A percentile compares a stretch with the other conserved stretches of the same genome.
phyloP scores from a whole-genome alignment of 2,888 invertebrate genomes.

The Pseudococcus jackbeardsleyi region DNA sequence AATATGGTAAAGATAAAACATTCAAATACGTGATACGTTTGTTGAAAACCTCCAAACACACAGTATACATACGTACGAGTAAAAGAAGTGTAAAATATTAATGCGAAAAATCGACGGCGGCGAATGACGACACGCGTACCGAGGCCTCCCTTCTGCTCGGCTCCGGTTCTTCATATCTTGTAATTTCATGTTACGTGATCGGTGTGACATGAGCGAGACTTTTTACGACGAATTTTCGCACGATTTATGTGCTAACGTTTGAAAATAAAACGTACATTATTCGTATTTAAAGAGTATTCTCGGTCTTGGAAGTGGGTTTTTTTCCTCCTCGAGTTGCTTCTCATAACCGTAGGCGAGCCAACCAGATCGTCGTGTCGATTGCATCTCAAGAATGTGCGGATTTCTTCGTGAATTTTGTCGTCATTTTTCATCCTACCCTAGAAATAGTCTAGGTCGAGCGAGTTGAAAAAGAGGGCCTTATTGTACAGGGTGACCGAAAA shows the following conservation, averaged over 20 bases:
- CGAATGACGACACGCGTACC: slow-evolving; percentile 11
- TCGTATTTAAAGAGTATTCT: slow-evolving; percentile 29
- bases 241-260: slow-evolving; percentile 1
- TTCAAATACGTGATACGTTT: slow-evolving; percentile 58
- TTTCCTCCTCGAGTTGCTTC: not conserved
- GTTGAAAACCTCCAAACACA: slow-evolving; percentile 44
- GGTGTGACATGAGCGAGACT: not conserved
- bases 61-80: not conserved
- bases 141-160: not conserved
- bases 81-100: slow-evolving; percentile 43
- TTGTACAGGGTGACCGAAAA: no score
- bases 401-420: not conserved
- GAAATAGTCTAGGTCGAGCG: not conserved
- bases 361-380: not conserved
- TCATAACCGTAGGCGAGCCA: not conserved
- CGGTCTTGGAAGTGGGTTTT: not conserved
- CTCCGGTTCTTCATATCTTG: slow-evolving; percentile 13
- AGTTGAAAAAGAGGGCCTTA: not conserved
- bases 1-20: slow-evolving; percentile 53
- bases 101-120: slow-evolving; percentile 32
- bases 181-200: slow-evolving; percentile 48
- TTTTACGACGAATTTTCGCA: slow-evolving; percentile 21
- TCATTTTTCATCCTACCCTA: not conserved
- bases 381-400: not conserved
- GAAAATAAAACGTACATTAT: slow-evolving; percentile 6